phyloP scores from a whole-genome alignment of 2,888 invertebrate genomes.

The Watsonalla cultraria region DNA sequence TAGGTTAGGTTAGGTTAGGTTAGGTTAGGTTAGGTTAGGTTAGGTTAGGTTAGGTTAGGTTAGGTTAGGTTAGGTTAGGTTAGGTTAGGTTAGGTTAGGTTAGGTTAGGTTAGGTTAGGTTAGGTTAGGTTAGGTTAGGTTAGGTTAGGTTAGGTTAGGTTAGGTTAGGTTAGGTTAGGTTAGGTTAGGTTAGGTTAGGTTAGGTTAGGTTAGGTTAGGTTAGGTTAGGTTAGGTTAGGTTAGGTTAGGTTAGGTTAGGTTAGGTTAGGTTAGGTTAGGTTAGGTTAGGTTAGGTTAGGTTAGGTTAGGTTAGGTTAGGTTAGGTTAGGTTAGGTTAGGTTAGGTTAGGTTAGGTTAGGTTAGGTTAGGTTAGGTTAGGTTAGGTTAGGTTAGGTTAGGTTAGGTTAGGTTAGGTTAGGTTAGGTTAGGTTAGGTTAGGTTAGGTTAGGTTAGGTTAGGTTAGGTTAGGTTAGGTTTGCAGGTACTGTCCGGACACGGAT shows the following conservation, averaged over 20 bases:
- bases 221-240: constrained; percentile 7
- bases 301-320: constrained; percentile 11
- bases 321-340: constrained; percentile 9
- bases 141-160: constrained; percentile 14
- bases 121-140: constrained; percentile 15
- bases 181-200: constrained; percentile 8
- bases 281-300: constrained; percentile 14
- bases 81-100: constrained; percentile 11
- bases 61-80: constrained; percentile 11
- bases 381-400: constrained; percentile 9
- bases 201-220: constrained; percentile 12
- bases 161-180: constrained; percentile 7
- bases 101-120: constrained; percentile 8
- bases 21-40: constrained; percentile 9
- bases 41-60: constrained; percentile 13
- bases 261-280: constrained; percentile 16
- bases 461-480: no score
- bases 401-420: constrained; percentile 8
- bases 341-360: constrained; percentile 9
- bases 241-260: constrained; percentile 10
- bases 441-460: constrained; percentile 7
- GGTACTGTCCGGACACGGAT: no score
- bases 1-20: constrained; percentile 17
- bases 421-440: constrained; percentile 8
- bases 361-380: constrained; percentile 9